Conservation (phyloP, 1,140 invertebrate species). For the Drosophila carrolli region DNA sequence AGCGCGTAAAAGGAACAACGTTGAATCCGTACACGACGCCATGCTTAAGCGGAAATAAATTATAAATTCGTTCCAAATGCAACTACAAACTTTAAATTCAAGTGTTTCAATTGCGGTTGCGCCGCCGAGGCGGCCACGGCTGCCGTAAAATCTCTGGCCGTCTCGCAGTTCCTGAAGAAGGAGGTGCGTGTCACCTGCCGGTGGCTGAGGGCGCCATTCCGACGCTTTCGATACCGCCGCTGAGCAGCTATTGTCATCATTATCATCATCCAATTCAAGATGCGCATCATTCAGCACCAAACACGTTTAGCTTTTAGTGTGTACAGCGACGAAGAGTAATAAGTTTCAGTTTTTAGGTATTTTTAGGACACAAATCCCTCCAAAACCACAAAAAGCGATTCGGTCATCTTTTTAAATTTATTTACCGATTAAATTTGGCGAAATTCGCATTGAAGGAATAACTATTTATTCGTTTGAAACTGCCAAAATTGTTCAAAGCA, state of each 20-base stretch:
- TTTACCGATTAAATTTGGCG: conserved; percentile 10
- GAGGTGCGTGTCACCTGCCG: conserved; percentile 80
- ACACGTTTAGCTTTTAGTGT: conserved; percentile 48
- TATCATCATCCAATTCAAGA: conserved; percentile 22
- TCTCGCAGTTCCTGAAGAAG: conserved; percentile 82
- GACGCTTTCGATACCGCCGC: conserved; percentile 81
- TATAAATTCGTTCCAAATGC: too few species aligned
- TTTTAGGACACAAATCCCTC: conserved; percentile 50
- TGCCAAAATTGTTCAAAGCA: conserved; percentile 11
- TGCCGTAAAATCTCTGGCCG: conserved; percentile 74
- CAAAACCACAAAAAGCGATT: conserved; percentile 19
- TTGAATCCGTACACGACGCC: too few species aligned
- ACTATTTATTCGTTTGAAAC: not conserved
- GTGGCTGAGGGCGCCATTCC: conserved; percentile 77
- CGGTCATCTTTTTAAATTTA: conserved; percentile 5
- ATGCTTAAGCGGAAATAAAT: too few species aligned
- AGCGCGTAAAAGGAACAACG: too few species aligned
- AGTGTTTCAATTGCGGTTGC: conserved; percentile 46
- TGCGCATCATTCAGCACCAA: conserved; percentile 38
- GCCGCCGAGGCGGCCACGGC: conserved; percentile 79
- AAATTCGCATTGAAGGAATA: not conserved
- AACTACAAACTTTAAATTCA: too few species aligned
- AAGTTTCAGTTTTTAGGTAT: conserved; percentile 51
- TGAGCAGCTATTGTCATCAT: conserved; percentile 49
- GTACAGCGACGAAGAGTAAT: conserved; percentile 36